These are phyloP conservation scores for Phoxinus phoxinus DNA, from an alignment of 2,113 vertebrate species.

Conservation along the genomic window DNA sequence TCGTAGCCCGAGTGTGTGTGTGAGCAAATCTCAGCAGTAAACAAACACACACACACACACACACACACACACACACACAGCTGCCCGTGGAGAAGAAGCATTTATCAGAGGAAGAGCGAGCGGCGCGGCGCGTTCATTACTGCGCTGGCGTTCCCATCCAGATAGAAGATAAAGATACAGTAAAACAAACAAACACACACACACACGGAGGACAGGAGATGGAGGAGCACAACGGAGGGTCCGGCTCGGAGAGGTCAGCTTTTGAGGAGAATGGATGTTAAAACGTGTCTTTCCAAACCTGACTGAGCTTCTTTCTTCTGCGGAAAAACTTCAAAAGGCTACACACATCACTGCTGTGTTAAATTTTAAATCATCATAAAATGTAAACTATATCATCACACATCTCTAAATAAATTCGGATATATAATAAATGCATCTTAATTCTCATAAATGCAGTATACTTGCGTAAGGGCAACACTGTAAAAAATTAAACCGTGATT, in stretches of 20 bases:
- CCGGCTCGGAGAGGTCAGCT: background rate
- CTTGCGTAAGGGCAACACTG: too few relatives aligned
- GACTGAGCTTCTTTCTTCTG: background rate
- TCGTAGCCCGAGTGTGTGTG: background rate
- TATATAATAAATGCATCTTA: background rate
- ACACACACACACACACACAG: constrained; percentile 27
- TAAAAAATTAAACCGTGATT: too few relatives aligned
- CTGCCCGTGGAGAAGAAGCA: constrained; percentile 21
- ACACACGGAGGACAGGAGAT: background rate
- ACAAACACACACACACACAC: constrained; percentile 27
- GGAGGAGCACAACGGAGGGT: background rate
- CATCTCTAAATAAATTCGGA: too few relatives aligned
- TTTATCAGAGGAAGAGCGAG: constrained; percentile 4
- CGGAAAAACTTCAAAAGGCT: background rate
- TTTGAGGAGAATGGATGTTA: background rate
- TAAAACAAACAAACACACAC: constrained; percentile 32
- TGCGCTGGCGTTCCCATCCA: background rate
- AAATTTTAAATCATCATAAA: background rate
- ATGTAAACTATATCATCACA: background rate
- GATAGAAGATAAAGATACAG: constrained; percentile 21
- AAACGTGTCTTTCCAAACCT: too few relatives aligned
- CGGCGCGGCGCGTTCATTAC: background rate
- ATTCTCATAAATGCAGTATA: too few relatives aligned
- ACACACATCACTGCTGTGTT: too few relatives aligned
- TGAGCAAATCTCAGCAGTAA: constrained; percentile 36